These are phyloP conservation scores for Himalopsyche japonica DNA, from an alignment of 2,888 invertebrate species.

Conservation along the genomic window DNA sequence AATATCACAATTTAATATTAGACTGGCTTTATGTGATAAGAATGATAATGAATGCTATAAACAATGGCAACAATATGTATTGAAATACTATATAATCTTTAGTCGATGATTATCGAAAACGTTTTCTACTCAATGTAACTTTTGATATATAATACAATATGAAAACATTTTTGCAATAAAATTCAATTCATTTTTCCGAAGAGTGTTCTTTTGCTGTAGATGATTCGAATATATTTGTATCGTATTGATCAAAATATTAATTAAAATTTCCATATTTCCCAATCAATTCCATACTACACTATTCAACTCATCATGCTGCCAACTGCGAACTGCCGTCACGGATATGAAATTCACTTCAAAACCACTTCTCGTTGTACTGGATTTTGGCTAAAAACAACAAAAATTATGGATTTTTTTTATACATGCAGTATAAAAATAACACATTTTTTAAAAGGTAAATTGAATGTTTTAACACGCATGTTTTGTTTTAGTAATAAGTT, in stretches of 20 bases:
- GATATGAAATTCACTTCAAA: neutral
- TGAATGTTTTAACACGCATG: conserved; percentile 13
- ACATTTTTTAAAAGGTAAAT: neutral
- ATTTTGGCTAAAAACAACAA: neutral
- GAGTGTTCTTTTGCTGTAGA: too few relatives aligned
- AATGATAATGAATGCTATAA: too few relatives aligned
- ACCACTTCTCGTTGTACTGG: neutral
- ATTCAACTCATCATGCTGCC: neutral
- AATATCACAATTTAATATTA: too few relatives aligned
- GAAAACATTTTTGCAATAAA: too few relatives aligned
- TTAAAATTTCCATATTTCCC: neutral
- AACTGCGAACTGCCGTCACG: neutral
- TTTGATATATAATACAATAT: too few relatives aligned
- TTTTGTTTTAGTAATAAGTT: neutral
- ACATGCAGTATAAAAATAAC: neutral
- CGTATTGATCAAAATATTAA: neutral
- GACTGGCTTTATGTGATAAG: too few relatives aligned
- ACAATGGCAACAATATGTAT: too few relatives aligned
- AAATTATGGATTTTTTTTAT: conserved; percentile 8
- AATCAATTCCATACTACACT: neutral
- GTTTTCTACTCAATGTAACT: too few relatives aligned
- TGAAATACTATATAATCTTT: too few relatives aligned
- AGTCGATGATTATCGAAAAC: too few relatives aligned
- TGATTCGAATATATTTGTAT: neutral
- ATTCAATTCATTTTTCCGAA: too few relatives aligned